Conservation (phyloP, 2,113 vertebrate species). For the Ceyx margarethae region DNA sequence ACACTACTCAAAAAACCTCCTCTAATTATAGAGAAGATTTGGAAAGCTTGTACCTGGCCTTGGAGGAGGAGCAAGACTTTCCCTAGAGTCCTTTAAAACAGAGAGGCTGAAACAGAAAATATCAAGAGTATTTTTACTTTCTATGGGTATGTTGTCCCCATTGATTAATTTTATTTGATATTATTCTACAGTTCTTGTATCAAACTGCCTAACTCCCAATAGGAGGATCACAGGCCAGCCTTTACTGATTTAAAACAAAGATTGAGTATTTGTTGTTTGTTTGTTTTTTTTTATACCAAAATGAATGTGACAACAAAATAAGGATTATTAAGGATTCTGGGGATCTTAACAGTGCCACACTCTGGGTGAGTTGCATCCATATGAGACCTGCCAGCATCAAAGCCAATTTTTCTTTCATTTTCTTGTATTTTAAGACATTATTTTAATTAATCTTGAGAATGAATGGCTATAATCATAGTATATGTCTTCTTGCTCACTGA, state of each 20-base stretch:
- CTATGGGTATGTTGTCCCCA: neutral
- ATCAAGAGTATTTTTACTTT: neutral
- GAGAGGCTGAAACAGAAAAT: neutral
- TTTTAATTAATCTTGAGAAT: neutral
- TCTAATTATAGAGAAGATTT: neutral
- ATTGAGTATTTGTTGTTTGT: neutral
- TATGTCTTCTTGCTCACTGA: neutral
- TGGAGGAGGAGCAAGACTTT: neutral
- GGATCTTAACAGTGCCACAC: neutral
- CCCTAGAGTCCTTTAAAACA: neutral
- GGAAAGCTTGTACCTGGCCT: neutral
- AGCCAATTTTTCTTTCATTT: neutral
- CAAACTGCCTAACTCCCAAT: neutral
- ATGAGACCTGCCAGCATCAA: neutral
- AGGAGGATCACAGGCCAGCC: neutral
- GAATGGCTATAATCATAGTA: neutral
- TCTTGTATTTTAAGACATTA: neutral
- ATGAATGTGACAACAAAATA: neutral
- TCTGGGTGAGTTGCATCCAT: neutral
- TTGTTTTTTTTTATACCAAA: neutral
- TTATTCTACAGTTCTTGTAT: neutral
- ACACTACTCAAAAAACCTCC: neutral
- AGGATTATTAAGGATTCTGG: neutral
- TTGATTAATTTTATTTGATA: neutral
- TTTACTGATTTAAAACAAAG: neutral